Conservation (phyloP, 2,113 vertebrate genomes). For the Cephalopholis sonnerati region DNA sequence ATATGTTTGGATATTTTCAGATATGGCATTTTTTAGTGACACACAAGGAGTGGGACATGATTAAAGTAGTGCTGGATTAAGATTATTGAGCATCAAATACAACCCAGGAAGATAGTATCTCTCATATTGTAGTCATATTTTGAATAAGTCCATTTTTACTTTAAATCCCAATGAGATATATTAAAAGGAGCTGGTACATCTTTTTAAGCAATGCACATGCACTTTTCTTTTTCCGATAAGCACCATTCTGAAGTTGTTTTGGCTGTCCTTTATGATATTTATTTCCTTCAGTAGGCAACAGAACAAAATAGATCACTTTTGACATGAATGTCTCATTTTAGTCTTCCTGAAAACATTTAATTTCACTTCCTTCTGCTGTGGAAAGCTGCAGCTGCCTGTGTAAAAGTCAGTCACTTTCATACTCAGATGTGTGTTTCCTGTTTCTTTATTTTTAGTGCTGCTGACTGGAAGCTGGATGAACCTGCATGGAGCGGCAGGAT, state of each 20-base stretch:
- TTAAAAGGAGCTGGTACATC: too few species aligned
- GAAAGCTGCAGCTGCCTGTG: neutral
- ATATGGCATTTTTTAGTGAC: too few species aligned
- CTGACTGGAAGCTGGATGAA: conserved; percentile 97
- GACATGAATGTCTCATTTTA: neutral
- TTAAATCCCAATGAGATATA: too few species aligned
- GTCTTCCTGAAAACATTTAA: conserved; percentile 4
- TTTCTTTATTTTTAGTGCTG: conserved; percentile 85
- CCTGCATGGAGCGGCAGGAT: conserved; percentile 94
- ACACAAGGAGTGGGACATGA: too few species aligned
- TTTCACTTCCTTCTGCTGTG: conserved; percentile 62
- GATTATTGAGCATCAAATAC: too few species aligned
- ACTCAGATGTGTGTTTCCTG: conserved; percentile 7
- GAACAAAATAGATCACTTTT: neutral
- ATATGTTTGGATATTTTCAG: too few species aligned
- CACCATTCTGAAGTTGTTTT: too few species aligned
- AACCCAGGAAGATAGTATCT: too few species aligned
- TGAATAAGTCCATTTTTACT: too few species aligned
- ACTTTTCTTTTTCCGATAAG: too few species aligned
- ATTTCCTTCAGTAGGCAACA: neutral
- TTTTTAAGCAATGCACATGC: too few species aligned
- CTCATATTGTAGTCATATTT: neutral
- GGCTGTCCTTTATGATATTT: neutral
- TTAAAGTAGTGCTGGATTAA: too few species aligned
- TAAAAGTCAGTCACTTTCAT: conserved; percentile 15